Conservation (phyloP, 2,888 invertebrate species). For the Sinopyrophorus schimmeli region DNA sequence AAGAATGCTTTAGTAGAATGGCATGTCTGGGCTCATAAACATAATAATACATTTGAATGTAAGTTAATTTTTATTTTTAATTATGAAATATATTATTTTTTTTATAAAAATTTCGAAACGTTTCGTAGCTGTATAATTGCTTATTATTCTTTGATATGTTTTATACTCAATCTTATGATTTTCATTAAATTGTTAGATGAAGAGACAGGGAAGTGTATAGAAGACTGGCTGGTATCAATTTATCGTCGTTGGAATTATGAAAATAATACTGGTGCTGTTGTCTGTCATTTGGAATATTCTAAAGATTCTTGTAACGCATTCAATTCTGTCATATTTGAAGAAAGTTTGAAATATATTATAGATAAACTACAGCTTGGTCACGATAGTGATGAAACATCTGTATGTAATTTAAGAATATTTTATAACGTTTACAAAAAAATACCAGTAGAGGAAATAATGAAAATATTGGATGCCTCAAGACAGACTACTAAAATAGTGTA, state of each 20-base stretch:
- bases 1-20: constrained; percentile 83
- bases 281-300: constrained; percentile 70
- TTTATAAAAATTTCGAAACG: neutral
- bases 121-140: too few relatives aligned
- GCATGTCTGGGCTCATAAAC: constrained; percentile 90
- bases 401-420: constrained; percentile 77
- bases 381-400: constrained; percentile 59
- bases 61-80: constrained; percentile 50
- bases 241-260: constrained; percentile 88
- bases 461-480: constrained; percentile 57
- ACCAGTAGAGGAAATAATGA: constrained; percentile 53
- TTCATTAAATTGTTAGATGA: constrained; percentile 64
- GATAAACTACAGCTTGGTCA: constrained; percentile 60
- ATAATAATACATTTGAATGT: constrained; percentile 88
- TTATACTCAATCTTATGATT: constrained; percentile 15
- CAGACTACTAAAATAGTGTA: constrained; percentile 65
- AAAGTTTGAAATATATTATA: constrained; percentile 60
- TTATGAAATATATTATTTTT: neutral
- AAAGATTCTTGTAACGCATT: constrained; percentile 55
- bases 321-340: constrained; percentile 57
- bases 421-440: constrained; percentile 68
- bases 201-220: constrained; percentile 86
- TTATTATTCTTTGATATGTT: constrained; percentile 16
- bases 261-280: constrained; percentile 82
- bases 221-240: constrained; percentile 76